These are phyloP conservation scores for Meghimatium bilineatum DNA, from an alignment of 2,888 invertebrate genomes.

Conservation along the genomic window DNA sequence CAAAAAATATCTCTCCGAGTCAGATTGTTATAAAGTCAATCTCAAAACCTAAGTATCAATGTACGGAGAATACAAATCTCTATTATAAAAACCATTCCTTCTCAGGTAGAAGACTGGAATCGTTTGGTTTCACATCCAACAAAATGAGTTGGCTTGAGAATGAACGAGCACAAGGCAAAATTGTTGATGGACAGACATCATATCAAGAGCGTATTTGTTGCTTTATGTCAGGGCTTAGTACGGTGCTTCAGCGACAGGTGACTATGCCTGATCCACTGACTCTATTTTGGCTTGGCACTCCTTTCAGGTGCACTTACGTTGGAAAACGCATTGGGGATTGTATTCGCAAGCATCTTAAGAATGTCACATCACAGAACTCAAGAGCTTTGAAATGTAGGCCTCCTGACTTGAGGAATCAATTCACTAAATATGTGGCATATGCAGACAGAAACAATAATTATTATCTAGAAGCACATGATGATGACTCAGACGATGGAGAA, in stretches of 20 bases:
- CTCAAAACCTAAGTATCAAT: neutral
- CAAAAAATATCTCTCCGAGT: neutral
- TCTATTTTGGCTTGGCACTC: constrained; percentile 16
- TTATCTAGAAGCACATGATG: neutral
- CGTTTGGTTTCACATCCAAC: neutral
- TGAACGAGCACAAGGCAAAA: neutral
- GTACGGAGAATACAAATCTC: neutral
- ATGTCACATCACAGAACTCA: neutral
- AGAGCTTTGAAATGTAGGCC: neutral
- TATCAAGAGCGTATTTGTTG: neutral
- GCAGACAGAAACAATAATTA: neutral
- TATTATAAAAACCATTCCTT: too few relatives aligned
- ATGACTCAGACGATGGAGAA: neutral
- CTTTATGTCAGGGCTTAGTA: neutral
- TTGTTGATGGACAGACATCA: neutral
- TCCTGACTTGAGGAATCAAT: neutral
- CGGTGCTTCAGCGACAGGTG: neutral
- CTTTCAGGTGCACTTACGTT: neutral
- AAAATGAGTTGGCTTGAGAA: neutral
- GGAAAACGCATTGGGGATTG: neutral
- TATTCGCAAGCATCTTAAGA: neutral
- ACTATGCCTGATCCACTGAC: neutral
- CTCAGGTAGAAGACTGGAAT: too few relatives aligned
- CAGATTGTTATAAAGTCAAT: neutral
- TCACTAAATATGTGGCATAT: neutral